Evolutionary conservation across 2,888 invertebrate genomes (phyloP).

Genomic region (Calliphora vomitoria): DNA sequence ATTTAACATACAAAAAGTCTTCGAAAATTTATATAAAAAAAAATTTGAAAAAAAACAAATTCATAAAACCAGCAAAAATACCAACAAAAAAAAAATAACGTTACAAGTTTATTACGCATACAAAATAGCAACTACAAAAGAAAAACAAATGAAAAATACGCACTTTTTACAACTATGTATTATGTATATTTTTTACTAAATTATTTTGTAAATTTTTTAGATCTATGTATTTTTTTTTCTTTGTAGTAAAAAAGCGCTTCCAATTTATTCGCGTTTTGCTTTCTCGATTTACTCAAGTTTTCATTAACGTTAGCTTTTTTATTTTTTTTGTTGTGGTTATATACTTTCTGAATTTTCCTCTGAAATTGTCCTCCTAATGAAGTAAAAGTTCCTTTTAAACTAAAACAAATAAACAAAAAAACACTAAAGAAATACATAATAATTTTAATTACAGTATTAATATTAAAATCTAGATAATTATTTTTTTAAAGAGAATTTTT

Average conservation of each 20-base stretch:
- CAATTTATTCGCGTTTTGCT: slow-evolving; percentile 35
- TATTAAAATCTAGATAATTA: slow-evolving; percentile 18
- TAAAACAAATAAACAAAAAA: slow-evolving; percentile 6
- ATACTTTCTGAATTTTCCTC: background rate
- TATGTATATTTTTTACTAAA: slow-evolving; percentile 21
- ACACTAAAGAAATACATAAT: background rate
- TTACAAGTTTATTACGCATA: slow-evolving; percentile 52
- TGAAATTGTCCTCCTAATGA: slow-evolving; percentile 35
- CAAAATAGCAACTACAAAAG: slow-evolving; percentile 24
- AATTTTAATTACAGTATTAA: slow-evolving; percentile 59
- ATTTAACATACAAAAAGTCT: slow-evolving; percentile 50
- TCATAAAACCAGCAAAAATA: slow-evolving; percentile 24
- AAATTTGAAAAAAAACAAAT: slow-evolving; percentile 27
- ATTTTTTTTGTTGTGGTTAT: background rate
- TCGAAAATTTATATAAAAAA: slow-evolving; percentile 57
- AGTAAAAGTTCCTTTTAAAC: slow-evolving; percentile 58
- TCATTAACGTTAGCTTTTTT: background rate
- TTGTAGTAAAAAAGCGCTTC: slow-evolving; percentile 61
- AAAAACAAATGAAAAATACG: background rate
- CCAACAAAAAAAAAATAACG: slow-evolving; percentile 15
- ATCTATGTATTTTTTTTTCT: slow-evolving; percentile 25
- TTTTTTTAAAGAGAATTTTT: background rate
- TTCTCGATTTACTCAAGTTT: background rate
- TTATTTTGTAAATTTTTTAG: slow-evolving; percentile 29
- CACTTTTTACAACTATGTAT: slow-evolving; percentile 50